Percentiles rank a stretch among this genome's conserved stretches.
These are phyloP conservation scores for Planiliza haematocheilus DNA, from an alignment of 2,113 vertebrate genomes.

Conservation along the genomic window DNA sequence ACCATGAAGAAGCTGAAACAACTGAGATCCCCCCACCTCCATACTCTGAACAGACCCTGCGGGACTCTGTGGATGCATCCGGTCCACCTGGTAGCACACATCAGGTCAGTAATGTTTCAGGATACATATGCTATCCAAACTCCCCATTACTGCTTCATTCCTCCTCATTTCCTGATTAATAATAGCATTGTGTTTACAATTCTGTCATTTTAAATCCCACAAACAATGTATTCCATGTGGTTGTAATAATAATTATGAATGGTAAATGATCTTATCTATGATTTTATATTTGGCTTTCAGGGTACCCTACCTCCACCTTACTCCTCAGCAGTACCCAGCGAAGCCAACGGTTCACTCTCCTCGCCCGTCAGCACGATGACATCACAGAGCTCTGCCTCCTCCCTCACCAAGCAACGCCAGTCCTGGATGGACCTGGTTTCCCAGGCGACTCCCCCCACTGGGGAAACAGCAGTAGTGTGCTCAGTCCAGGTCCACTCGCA, in stretches of 20 bases:
- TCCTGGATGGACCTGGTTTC: conserved; percentile 87
- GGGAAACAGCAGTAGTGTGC: conserved; percentile 79
- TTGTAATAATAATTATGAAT: no score
- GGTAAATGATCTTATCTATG: no score
- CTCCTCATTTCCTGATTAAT: not conserved
- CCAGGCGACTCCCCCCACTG: conserved; percentile 68
- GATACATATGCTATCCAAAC: fast-evolving
- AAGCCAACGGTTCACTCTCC: conserved; percentile 85
- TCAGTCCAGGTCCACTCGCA: conserved; percentile 81
- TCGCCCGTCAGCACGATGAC: conserved; percentile 86
- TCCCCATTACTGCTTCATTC: not conserved
- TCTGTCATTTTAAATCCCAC: no score
- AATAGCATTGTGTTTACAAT: not conserved
- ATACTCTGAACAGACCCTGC: conserved; percentile 77
- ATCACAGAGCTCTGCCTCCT: conserved; percentile 84
- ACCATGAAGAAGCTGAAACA: conserved; percentile 92
- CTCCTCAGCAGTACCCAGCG: conserved; percentile 81
- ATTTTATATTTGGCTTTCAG: conserved; percentile 58
- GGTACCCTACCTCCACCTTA: conserved; percentile 84
- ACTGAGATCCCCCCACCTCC: conserved; percentile 87
- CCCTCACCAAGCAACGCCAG: conserved; percentile 85
- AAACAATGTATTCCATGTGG: no score
- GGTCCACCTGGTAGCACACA: conserved; percentile 64
- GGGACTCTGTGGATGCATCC: conserved; percentile 68
- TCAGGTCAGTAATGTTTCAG: conserved; percentile 57